Evolutionary conservation across 2,797 vertebrate species (phyloP).

Genomic region (Catharus ustulatus): DNA sequence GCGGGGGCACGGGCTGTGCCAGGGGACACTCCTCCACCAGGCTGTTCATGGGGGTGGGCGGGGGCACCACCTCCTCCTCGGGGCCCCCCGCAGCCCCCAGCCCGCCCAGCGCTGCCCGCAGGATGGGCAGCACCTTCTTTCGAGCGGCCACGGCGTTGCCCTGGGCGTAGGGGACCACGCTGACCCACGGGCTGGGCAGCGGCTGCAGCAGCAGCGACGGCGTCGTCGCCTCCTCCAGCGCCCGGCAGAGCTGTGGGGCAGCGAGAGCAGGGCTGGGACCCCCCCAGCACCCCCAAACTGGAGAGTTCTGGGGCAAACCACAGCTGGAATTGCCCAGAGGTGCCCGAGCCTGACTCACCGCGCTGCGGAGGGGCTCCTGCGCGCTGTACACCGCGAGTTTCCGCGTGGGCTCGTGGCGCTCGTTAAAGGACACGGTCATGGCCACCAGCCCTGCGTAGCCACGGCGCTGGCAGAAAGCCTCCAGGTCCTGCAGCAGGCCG

Average conservation of each 20-base stretch:
- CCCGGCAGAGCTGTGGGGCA: conserved; percentile 78
- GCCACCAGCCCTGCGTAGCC: conserved; percentile 80
- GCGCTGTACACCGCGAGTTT: conserved; percentile 86
- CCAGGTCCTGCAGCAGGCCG: conserved; percentile 81
- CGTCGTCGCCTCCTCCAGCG: conserved; percentile 79
- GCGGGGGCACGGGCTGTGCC: conserved; percentile 83
- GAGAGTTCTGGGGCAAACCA: fast-evolving
- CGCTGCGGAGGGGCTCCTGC: conserved; percentile 66
- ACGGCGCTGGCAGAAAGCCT: conserved; percentile 80
- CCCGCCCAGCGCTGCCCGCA: conserved; percentile 66
- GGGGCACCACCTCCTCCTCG: conserved; percentile 77
- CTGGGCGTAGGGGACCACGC: conserved; percentile 81
- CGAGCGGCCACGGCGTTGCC: conserved; percentile 84
- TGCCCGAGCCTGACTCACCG: conserved; percentile 66
- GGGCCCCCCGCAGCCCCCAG: background rate
- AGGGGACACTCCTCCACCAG: conserved; percentile 93
- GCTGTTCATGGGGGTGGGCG: conserved; percentile 94
- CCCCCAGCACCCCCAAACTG: fast-evolving
- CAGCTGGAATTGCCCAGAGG: fast-evolving
- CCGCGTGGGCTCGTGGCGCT: conserved; percentile 81
- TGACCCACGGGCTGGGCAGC: conserved; percentile 72
- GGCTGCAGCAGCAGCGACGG: conserved; percentile 79
- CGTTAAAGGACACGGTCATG: conserved; percentile 86
- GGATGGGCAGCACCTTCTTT: conserved; percentile 89
- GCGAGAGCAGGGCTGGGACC: fast-evolving